Evolutionary conservation across 1,140 invertebrate genomes (phyloP).

Genomic region (Dendrolimus punctatus): DNA sequence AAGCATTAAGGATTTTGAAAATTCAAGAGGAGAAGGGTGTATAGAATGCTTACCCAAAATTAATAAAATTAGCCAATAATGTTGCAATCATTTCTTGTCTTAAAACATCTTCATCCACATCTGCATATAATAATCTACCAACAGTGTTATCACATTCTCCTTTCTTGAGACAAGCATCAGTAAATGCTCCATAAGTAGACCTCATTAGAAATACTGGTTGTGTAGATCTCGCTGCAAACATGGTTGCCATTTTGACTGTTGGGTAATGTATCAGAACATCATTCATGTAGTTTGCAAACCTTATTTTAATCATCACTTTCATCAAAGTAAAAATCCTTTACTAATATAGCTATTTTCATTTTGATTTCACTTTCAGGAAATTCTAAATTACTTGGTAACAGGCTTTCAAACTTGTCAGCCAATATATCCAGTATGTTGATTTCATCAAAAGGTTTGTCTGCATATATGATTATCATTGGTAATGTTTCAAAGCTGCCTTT

Average conservation of each 20-base stretch:
- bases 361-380: conserved; percentile 26
- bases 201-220: conserved; percentile 45
- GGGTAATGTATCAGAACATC: conserved; percentile 47
- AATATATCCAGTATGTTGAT: conserved; percentile 20
- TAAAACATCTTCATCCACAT: too few species aligned
- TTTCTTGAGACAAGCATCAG: background rate
- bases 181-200: conserved; percentile 17
- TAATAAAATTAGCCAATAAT: conserved; percentile 48
- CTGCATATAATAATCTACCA: too few species aligned
- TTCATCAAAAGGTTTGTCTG: conserved; percentile 23
- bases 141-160: background rate
- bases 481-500: conserved; percentile 30
- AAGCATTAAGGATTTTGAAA: background rate
- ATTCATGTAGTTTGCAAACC: conserved; percentile 39
- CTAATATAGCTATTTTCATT: conserved; percentile 28
- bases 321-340: conserved; percentile 48
- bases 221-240: conserved; percentile 28
- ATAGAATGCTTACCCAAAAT: conserved; percentile 32
- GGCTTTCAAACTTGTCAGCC: conserved; percentile 29
- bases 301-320: conserved; percentile 22
- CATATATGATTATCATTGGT: conserved; percentile 38
- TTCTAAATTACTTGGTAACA: conserved; percentile 44
- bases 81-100: conserved; percentile 20
- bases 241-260: conserved; percentile 30
- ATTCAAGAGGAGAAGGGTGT: background rate